Base-by-base conservation (phyloP, 2,113 vertebrate species). In the Thermophis baileyi region DNA sequence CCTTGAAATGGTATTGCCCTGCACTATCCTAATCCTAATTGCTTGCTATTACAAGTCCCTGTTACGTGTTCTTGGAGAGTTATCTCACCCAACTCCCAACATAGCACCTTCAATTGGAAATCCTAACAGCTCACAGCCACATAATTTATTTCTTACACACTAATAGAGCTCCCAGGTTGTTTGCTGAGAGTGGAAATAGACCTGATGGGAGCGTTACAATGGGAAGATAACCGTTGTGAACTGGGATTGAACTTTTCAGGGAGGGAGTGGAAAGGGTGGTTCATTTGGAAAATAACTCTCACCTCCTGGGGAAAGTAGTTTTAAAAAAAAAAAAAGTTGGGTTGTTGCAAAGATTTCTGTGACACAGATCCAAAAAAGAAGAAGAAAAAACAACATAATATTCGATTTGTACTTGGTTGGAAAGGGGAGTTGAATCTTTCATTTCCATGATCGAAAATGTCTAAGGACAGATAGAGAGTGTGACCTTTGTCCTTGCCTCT, bases 391-490 rank as follows among this genome's bases (percentile, higher is more conserved):
- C 25, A 87, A 1, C 3, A 30, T 4, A 30, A 50, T 51, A 87
- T 14, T 51, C 47, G 3, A 1, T 49, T 87, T 24, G 81, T 35
- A n/a, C 81, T 46, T 49, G 40, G 3, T 10, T 35, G 40, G 11
- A 22, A 47, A 22, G 51, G 1, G 10, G 30, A 51, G 14, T 27
- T 18, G 47, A 88, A 92, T 6, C 7, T 2, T 49, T 54, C 18
- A 2, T 44, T 89, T 57, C 55, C 10, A 20, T 57, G 16, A 27
- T 25, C 22, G 87, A 27, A 10, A 2, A 93, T 44, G 12, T 46
- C 4, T 57, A 22, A 0, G 1, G 4, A 4, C 9, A 94, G 86
- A 85, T 89, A 0, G 0, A 47, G 30, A 9, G 63, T 20, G 4
- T 25, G 0, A 49, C 2, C 30, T 74, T 86, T 74, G 57, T 40